phyloP scores from a whole-genome alignment of 2,113 vertebrate species.

The Mus spicilegus region DNA sequence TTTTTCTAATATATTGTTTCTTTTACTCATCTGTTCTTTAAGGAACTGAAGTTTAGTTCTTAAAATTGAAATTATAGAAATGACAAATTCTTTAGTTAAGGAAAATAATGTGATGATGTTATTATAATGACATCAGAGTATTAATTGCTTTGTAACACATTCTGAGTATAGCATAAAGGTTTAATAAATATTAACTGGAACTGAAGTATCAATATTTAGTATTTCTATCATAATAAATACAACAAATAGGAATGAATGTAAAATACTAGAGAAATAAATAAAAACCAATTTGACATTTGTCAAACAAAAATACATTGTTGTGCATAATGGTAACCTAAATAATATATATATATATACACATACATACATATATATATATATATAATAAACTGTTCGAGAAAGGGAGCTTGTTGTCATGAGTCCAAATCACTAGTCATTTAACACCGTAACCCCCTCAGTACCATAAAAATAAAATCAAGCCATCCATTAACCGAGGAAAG shows the following conservation, averaged over 20 bases:
- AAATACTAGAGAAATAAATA: background rate
- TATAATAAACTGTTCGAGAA: background rate
- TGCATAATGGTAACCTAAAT: background rate
- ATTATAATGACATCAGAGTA: background rate
- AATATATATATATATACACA: background rate
- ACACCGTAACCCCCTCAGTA: background rate
- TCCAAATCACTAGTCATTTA: constrained; percentile 23
- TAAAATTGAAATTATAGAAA: constrained; percentile 30
- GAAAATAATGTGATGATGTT: constrained; percentile 6
- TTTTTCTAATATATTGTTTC: background rate
- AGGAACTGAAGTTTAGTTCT: constrained; percentile 26
- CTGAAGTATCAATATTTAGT: constrained; percentile 18
- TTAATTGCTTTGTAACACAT: background rate
- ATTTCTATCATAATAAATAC: background rate
- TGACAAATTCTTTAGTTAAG: constrained; percentile 7
- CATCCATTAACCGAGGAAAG: background rate
- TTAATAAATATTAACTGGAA: constrained; percentile 9
- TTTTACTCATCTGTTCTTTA: constrained; percentile 12
- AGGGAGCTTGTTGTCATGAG: constrained; percentile 16
- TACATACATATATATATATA: background rate
- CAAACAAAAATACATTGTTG: background rate
- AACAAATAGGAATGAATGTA: background rate
- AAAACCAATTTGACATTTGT: constrained; percentile 12
- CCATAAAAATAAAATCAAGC: constrained; percentile 23
- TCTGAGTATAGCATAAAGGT: background rate